Base-by-base conservation (phyloP, 2,888 invertebrate species). In the Calliopum simillimum region DNA sequence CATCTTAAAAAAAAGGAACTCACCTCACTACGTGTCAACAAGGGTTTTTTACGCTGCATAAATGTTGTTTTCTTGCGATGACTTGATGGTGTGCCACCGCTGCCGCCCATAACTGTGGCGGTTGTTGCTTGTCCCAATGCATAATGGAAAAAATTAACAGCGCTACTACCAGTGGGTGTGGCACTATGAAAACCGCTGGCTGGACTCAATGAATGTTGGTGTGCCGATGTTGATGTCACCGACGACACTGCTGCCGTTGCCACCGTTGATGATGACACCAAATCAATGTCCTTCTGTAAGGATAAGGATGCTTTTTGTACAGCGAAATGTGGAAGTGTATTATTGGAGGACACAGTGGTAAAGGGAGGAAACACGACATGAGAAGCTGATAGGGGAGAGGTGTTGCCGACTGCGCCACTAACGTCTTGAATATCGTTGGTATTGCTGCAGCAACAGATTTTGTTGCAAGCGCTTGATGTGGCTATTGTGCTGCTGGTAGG, bases 11-110 rank as follows among this genome's bases (percentile, higher is more conserved):
- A 5, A 23, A 13, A 2, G 23, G 63, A 74, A 90, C 82, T 90
- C 86, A 80, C 86, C 86, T 80, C 87, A 86, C 84, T 87, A 84
- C 79, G 85, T 76, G 81, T 87, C 75, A 76, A 81, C 76, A 78
- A 79, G 70, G 85, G 85, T 77, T 85, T 85, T 76, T 84, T 85
- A 74, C 83, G 83, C 76, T 83, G 82, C 79, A 84, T 79, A 76
- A 85, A 82, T 73, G 84, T 82, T 73, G 85, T 79, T 76, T 84
- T 84, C 81, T 85, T 81, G 68, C 59, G 58, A 25, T 66, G 63
- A 72, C 59, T 43, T 71, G 49, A 19, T 59, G 73, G 62, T n/a
- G 84, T 83, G 75, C 84, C 80, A 49, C 83, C 78, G 55, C 51
- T 71, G 23, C 46, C 55, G 61, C 58, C 61, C 55, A 43, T 14